These are phyloP conservation scores for Lomographa bimaculata DNA, from an alignment of 2,888 invertebrate species.

Conservation along the genomic window DNA sequence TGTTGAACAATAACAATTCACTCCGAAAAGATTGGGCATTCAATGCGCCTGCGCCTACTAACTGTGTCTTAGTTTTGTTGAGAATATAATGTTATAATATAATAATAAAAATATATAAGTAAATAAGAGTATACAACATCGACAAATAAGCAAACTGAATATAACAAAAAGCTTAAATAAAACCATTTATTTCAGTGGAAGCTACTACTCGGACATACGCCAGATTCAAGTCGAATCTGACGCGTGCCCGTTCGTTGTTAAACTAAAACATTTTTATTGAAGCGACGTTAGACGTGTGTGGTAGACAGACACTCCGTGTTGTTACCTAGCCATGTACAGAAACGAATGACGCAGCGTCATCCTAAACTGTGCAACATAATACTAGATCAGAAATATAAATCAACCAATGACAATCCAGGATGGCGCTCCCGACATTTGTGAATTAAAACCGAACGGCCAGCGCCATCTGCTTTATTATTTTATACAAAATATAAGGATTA, in stretches of 20 bases:
- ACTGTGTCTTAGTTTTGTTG: too few relatives aligned
- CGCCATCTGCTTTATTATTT: constrained; percentile 67
- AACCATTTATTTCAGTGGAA: constrained; percentile 37
- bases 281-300: constrained; percentile 48
- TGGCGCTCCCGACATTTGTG: constrained; percentile 67
- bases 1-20: too few relatives aligned
- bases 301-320: constrained; percentile 45
- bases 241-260: constrained; percentile 40
- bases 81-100: constrained; percentile 1
- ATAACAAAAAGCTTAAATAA: constrained; percentile 22
- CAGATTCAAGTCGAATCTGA: constrained; percentile 35
- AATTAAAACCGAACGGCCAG: constrained; percentile 59
- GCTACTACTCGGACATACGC: constrained; percentile 42
- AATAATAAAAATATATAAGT: constrained; percentile 4
- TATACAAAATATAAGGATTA: constrained; percentile 20
- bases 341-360: constrained; percentile 60
- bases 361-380: too few relatives aligned
- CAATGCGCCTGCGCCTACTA: too few relatives aligned
- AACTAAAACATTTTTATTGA: constrained; percentile 37
- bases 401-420: constrained; percentile 58
- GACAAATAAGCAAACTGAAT: constrained; percentile 19
- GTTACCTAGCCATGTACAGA: constrained; percentile 45
- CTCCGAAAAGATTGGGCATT: too few relatives aligned
- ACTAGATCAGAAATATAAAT: too few relatives aligned
- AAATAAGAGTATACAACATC: constrained; percentile 15